Conservation (phyloP, 2,888 invertebrate species). For the Rhamnusium bicolor region DNA sequence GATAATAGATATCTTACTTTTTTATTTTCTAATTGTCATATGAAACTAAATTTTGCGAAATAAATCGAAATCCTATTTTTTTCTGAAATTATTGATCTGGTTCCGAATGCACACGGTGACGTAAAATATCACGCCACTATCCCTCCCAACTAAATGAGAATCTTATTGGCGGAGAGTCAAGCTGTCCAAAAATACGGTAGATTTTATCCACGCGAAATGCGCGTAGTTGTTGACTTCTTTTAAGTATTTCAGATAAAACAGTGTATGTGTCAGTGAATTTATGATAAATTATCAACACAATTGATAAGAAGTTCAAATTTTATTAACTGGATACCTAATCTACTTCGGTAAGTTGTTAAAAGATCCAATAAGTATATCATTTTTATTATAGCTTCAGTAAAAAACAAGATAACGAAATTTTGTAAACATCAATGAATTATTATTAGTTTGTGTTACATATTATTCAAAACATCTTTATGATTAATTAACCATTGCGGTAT, state of each 20-base stretch:
- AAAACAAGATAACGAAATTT: background rate
- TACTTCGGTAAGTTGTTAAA: conserved; percentile 33
- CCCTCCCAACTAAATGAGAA: conserved; percentile 48
- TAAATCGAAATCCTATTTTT: background rate
- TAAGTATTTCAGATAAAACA: conserved; percentile 36
- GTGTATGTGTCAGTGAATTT: conserved; percentile 43
- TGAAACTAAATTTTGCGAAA: background rate
- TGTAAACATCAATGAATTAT: background rate
- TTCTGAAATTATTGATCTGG: conserved; percentile 55
- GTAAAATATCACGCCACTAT: conserved; percentile 61
- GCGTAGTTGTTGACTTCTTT: conserved; percentile 44
- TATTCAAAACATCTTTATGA: too few species aligned
- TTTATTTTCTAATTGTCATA: background rate
- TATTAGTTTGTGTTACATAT: background rate
- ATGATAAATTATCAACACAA: conserved; percentile 33
- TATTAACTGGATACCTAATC: conserved; percentile 26
- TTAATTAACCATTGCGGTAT: background rate
- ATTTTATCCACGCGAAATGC: conserved; percentile 50
- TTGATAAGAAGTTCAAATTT: conserved; percentile 32
- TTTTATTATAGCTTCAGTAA: background rate
- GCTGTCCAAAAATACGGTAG: conserved; percentile 59
- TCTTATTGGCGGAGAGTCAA: conserved; percentile 49
- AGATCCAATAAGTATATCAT: background rate
- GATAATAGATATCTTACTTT: background rate
- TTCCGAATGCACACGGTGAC: conserved; percentile 54